These are phyloP conservation scores for Brachyptera risi DNA, from an alignment of 2,888 invertebrate species.

Conservation along the genomic window DNA sequence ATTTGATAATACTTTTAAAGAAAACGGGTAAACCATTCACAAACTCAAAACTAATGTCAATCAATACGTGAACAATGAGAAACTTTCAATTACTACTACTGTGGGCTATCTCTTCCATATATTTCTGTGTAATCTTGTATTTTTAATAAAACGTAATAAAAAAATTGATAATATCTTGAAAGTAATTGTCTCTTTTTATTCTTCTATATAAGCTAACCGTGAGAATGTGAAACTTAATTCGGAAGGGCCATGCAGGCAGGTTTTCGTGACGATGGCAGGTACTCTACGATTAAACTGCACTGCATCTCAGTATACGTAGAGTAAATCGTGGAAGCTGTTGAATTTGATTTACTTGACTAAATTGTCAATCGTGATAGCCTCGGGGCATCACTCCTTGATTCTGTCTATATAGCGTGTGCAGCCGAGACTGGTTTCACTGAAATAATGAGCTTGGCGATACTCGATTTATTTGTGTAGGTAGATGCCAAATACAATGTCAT, in stretches of 20 bases:
- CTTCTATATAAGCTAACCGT: not conserved
- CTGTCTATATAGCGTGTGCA: not conserved
- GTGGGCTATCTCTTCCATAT: no score
- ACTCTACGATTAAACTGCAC: no score
- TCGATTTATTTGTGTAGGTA: conserved; percentile 9
- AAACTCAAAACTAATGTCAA: not conserved
- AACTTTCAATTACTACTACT: no score
- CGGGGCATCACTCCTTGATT: conserved; percentile 2
- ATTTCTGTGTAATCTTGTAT: no score
- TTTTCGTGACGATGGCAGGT: no score
- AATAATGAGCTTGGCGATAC: conserved; percentile 9
- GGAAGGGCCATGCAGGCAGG: not conserved
- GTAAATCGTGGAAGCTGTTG: conserved; percentile 8
- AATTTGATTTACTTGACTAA: conserved; percentile 20
- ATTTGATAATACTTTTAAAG: conserved; percentile 56
- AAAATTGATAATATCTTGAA: no score
- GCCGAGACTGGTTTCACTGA: conserved; percentile 10
- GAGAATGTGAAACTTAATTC: not conserved
- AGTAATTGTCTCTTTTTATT: no score
- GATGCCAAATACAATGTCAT: conserved; percentile 8
- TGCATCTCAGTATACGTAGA: no score
- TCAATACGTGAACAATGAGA: no score
- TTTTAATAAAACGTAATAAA: not conserved
- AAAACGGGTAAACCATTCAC: conserved; percentile 48
- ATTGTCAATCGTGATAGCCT: conserved; percentile 19